Conservation (phyloP, 2,888 invertebrate species). For the Tribolium freemani region DNA sequence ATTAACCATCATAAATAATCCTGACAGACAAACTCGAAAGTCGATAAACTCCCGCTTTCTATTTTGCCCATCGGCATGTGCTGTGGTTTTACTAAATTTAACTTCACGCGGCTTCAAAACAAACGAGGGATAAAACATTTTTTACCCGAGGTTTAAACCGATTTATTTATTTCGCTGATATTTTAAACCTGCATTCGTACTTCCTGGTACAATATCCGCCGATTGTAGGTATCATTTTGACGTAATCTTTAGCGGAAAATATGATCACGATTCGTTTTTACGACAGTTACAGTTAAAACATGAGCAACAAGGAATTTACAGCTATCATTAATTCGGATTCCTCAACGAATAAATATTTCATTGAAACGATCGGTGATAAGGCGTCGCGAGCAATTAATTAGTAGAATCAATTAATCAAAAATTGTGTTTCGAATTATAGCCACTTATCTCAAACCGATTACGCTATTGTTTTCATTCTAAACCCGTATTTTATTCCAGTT, state of each 20-base stretch:
- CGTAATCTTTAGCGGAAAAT: not conserved
- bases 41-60: constrained; percentile 52
- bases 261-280: not conserved
- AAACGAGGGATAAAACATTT: not conserved
- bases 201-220: not conserved
- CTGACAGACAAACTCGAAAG: constrained; percentile 54
- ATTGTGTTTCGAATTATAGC: not conserved
- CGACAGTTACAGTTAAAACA: not conserved
- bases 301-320: not conserved
- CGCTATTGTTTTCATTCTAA: not conserved
- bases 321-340: not conserved
- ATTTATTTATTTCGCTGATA: not conserved
- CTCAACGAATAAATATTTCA: no score
- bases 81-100: constrained; percentile 13
- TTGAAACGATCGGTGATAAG: no score
- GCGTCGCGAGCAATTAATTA: not conserved
- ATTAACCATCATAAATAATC: constrained; percentile 62
- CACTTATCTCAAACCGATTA: not conserved
- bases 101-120: not conserved
- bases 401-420: not conserved
- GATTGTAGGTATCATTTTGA: not conserved
- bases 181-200: not conserved
- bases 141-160: not conserved
- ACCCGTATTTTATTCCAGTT: not conserved
- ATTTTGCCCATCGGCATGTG: constrained; percentile 29